A percentile compares a stretch with the other conserved stretches of the same genome.
These are phyloP conservation scores for Melinaea marsaeus DNA, from an alignment of 2,888 invertebrate species.

Conservation along the genomic window DNA sequence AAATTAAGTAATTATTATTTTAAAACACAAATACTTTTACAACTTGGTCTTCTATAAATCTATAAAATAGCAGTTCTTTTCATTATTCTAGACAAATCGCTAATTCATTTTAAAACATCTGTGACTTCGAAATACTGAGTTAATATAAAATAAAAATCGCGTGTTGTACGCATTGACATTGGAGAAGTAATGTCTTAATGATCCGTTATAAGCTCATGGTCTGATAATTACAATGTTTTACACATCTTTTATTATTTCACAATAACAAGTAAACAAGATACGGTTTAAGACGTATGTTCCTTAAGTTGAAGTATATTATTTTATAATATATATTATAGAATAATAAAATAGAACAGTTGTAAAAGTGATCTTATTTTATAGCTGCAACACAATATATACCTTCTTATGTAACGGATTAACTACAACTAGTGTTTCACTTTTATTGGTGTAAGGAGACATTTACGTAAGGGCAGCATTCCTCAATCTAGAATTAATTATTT, in stretches of 20 bases:
- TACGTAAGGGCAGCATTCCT: constrained; percentile 37
- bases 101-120: too few relatives aligned
- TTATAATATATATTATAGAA: too few relatives aligned
- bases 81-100: too few relatives aligned
- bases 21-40: too few relatives aligned
- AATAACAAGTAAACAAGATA: too few relatives aligned
- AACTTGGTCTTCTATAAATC: too few relatives aligned
- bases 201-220: constrained; percentile 2
- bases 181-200: constrained; percentile 2
- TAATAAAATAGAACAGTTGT: background rate
- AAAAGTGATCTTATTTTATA: constrained; percentile 12
- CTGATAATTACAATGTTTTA: constrained; percentile 1
- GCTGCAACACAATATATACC: constrained; percentile 11
- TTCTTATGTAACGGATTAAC: constrained; percentile 26
- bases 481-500: constrained; percentile 35
- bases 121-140: too few relatives aligned
- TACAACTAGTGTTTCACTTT: constrained; percentile 28
- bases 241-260: too few relatives aligned
- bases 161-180: too few relatives aligned
- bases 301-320: background rate
- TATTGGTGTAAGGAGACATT: constrained; percentile 31
- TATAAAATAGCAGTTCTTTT: too few relatives aligned
- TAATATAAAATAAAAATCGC: too few relatives aligned
- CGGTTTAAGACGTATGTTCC: background rate
- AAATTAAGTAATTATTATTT: too few relatives aligned